phyloP scores from a whole-genome alignment of 2,113 vertebrate species.

The Alouatta palliata region DNA sequence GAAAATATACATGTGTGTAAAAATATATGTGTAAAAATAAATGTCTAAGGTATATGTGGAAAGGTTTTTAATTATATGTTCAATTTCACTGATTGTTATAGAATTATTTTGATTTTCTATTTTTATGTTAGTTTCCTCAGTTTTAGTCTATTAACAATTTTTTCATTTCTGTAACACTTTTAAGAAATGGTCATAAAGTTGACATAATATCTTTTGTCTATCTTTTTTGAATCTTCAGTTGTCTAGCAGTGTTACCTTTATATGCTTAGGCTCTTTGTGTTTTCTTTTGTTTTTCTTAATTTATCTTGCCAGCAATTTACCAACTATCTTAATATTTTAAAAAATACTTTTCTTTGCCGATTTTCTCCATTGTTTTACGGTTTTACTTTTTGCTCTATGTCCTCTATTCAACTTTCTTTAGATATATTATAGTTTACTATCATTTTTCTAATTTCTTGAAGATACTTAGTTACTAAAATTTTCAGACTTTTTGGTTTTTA shows the following conservation, averaged over 20 bases:
- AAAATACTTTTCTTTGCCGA: neutral
- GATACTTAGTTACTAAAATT: neutral
- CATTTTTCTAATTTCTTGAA: neutral
- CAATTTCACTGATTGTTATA: neutral
- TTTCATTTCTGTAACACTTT: neutral
- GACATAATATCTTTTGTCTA: neutral
- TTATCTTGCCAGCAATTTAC: neutral
- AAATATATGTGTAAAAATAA: neutral
- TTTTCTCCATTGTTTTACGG: neutral
- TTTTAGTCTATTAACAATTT: neutral
- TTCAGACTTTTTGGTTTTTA: neutral
- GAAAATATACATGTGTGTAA: neutral
- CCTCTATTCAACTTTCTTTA: neutral
- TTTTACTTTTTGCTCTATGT: neutral
- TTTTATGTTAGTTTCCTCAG: neutral
- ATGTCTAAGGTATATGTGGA: neutral
- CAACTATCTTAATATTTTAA: neutral
- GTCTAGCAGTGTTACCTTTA: neutral
- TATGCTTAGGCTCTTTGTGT: neutral
- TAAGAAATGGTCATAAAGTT: neutral
- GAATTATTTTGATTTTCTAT: neutral
- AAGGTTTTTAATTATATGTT: neutral
- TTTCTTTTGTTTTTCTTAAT: neutral
- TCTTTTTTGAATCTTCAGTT: neutral
- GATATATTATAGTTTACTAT: neutral